Evolutionary conservation across 2,113 vertebrate genomes (phyloP).

Genomic region (Phasianus colchicus): DNA sequence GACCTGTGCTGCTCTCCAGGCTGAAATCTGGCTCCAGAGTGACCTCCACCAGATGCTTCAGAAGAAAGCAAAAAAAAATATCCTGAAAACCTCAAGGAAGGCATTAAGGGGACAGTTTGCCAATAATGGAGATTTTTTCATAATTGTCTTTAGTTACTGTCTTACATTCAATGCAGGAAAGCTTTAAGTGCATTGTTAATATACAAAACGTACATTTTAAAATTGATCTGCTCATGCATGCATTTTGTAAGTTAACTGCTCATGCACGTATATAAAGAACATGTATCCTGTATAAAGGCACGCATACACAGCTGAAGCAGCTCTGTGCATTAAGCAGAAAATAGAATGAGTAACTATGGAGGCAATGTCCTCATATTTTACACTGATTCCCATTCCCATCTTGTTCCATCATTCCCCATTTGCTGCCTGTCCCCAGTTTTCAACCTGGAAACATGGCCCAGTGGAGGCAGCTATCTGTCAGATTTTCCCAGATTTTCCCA

Average conservation of each 20-base stretch:
- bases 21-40: not conserved
- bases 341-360: not conserved
- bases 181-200: not conserved
- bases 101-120: not conserved
- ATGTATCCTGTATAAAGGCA: not conserved
- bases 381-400: not conserved
- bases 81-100: not conserved
- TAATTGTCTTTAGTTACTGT: not conserved
- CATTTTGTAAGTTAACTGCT: not conserved
- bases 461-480: not conserved
- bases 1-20: not conserved
- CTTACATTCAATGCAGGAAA: not conserved
- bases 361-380: not conserved
- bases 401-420: not conserved
- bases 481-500: not conserved
- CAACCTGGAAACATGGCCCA: not conserved
- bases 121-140: not conserved
- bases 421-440: not conserved
- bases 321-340: not conserved
- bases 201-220: not conserved
- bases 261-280: not conserved
- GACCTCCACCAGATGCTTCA: slow-evolving; percentile 10
- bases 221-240: not conserved
- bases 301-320: not conserved
- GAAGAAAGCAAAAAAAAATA: not conserved